Evolutionary conservation across 2,113 vertebrate species (phyloP), one percentile per base, ranked within the genome.

Genomic region (Sylvilagus bachmani): DNA sequence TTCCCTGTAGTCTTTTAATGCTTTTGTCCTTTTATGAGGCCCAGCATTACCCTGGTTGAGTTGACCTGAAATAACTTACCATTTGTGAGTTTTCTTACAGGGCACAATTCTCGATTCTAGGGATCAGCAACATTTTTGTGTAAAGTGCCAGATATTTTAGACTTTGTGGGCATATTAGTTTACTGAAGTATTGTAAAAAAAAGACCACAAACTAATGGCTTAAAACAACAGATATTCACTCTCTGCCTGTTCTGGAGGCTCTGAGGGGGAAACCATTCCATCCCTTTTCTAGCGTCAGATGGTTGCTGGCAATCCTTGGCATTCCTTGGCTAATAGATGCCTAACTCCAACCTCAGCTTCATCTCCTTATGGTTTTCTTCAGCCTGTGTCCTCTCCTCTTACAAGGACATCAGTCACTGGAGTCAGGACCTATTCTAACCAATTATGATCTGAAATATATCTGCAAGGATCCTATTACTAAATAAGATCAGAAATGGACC

Each of bases 161-260:
- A 84, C 79, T 93, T 75, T 38, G 27, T 6, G 10, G 24, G 7
- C 66, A 10, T 64, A 44, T 91, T 88, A 27, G n/a, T 92, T 87
- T 96, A 14, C 64, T 84, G 84, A 62, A 25, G 13, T 90, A 38
- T 49, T 36, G 2, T 80, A 74, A 80, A 25, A 67, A 38, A 74
- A 70, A 67, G 74, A 44, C 16, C 19, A 71, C 33, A 66, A 89
- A 55, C 31, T 17, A 86, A 1, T 86, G 70, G 12, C 77, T 92
- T 86, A 85, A 86, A 78, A 86, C 80, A 93, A 33, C 6, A 79
- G 61, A 67, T 51, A 38, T 82, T 6, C 27, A 31, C 79, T 90
- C 44, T 80, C 16, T 62, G 9, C 24, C 1, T 13, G 36, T 64
- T 73, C 51, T 7, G 31, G 70, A 51, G 51, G 17, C 49, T 66